A percentile compares a stretch with the other conserved stretches of the same genome.
These are phyloP conservation scores for Aulostomus chinensis DNA, from an alignment of 2,797 vertebrate genomes.

Conservation along the genomic window DNA sequence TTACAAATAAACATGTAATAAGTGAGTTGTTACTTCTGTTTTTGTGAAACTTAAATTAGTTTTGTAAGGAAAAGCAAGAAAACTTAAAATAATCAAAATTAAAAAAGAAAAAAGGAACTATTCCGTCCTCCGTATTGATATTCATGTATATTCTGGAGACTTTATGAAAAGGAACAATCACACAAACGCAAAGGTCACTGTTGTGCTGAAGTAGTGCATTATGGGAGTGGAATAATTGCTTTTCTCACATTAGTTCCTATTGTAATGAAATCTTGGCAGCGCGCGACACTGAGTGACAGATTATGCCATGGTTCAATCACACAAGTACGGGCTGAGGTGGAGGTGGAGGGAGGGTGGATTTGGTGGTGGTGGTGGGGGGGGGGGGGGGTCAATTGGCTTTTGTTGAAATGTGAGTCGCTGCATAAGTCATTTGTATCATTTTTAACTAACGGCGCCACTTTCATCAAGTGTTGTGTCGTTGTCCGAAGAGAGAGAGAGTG, in stretches of 20 bases:
- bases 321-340: constrained; percentile 13
- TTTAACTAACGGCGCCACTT: constrained; percentile 51
- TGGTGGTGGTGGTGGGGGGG: not conserved
- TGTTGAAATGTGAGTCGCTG: constrained; percentile 51
- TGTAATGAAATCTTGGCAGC: constrained; percentile 73
- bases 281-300: constrained; percentile 64
- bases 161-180: constrained; percentile 72
- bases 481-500: constrained; percentile 54
- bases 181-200: constrained; percentile 73
- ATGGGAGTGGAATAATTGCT: constrained; percentile 76
- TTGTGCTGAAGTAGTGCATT: constrained; percentile 74
- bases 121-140: constrained; percentile 54
- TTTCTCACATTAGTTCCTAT: constrained; percentile 76
- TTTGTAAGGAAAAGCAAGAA: constrained; percentile 27
- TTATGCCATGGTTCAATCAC: constrained; percentile 61
- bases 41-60: constrained; percentile 40
- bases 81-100: no score
- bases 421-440: constrained; percentile 64
- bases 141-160: constrained; percentile 65
- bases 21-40: no score
- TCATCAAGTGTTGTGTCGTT: constrained; percentile 62
- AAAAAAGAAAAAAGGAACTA: constrained; percentile 51
- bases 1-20: no score
- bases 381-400: constrained; percentile 59
- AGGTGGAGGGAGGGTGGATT: no score